Percentiles rank a stretch among this genome's conserved stretches.
Conservation (phyloP, 53 echinoderm and acorn worm species). For the Paracentrotus lividus region DNA sequence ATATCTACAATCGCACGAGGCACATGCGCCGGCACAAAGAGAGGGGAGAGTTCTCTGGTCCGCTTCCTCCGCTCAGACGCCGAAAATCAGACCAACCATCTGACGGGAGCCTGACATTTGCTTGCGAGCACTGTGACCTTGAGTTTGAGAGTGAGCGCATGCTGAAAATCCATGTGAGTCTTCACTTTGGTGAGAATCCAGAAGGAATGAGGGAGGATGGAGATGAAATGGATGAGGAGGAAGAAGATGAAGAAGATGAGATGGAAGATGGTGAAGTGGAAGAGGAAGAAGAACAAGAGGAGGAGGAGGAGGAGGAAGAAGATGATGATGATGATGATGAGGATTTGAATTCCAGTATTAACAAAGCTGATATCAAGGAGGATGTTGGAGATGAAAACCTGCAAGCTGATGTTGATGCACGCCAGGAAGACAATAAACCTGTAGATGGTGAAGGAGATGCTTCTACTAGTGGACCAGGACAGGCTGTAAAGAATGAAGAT, state of each 20-base stretch:
- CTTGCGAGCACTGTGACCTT: slow-evolving; percentile 88
- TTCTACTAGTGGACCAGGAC: slow-evolving; percentile 19
- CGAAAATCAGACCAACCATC: slow-evolving; percentile 37
- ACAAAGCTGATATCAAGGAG: background rate
- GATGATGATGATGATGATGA: background rate
- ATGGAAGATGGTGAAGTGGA: slow-evolving; percentile 49
- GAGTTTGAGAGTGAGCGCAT: slow-evolving; percentile 88
- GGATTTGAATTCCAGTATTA: background rate
- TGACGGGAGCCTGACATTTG: slow-evolving; percentile 72
- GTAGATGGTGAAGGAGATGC: slow-evolving; percentile 54
- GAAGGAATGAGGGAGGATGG: slow-evolving; percentile 71
- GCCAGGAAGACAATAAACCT: background rate
- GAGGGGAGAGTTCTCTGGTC: slow-evolving; percentile 84
- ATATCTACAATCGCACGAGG: slow-evolving; percentile 88
- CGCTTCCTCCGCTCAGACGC: slow-evolving; percentile 62
- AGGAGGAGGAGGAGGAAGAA: slow-evolving; percentile 56
- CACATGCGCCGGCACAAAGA: slow-evolving; percentile 92
- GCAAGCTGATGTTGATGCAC: background rate
- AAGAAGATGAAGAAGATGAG: slow-evolving; percentile 13
- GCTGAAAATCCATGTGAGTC: slow-evolving; percentile 78
- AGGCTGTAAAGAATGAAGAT: slow-evolving; percentile 25
- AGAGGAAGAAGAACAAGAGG: slow-evolving; percentile 24
- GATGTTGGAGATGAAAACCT: background rate
- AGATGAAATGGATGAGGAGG: slow-evolving; percentile 72
- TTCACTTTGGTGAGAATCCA: slow-evolving; percentile 57